A percentile compares a stretch with the other conserved stretches of the same genome.
These are phyloP conservation scores for Coremacera marginata DNA, from an alignment of 2,888 invertebrate species.

Conservation along the genomic window DNA sequence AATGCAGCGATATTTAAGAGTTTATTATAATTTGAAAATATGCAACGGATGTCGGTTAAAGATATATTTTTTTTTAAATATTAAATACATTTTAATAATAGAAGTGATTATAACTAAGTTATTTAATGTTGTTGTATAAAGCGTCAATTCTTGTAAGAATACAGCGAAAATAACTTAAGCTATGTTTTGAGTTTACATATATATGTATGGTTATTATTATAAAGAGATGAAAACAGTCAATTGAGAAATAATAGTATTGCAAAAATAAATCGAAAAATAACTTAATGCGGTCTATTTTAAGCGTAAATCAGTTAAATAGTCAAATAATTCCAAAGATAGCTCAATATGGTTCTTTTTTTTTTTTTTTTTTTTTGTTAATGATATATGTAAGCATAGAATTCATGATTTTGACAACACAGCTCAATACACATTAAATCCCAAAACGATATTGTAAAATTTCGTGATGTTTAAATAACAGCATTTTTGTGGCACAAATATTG, in stretches of 20 bases:
- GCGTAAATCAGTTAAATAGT: too few species aligned
- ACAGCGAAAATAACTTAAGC: conserved; percentile 1
- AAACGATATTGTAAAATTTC: too few species aligned
- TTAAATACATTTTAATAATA: conserved; percentile 7
- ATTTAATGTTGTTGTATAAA: conserved; percentile 1
- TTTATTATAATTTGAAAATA: conserved; percentile 26
- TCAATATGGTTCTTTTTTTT: too few species aligned
- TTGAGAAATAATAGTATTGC: not conserved
- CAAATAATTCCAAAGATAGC: too few species aligned
- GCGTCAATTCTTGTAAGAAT: not conserved
- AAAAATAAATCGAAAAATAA: not conserved
- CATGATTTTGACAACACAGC: too few species aligned
- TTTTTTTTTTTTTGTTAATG: too few species aligned
- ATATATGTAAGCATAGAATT: too few species aligned
- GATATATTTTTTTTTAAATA: conserved; percentile 23
- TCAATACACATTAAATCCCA: too few species aligned
- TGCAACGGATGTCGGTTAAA: conserved; percentile 24
- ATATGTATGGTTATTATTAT: not conserved
- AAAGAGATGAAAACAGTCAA: conserved; percentile 9
- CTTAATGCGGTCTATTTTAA: too few species aligned
- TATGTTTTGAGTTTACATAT: not conserved
- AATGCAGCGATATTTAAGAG: not conserved
- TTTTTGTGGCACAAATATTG: too few species aligned
- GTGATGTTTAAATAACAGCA: too few species aligned
- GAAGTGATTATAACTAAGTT: not conserved